These are phyloP conservation scores for Clarias laeviceps DNA, from an alignment of 2,797 vertebrate genomes.

Conservation along the genomic window DNA sequence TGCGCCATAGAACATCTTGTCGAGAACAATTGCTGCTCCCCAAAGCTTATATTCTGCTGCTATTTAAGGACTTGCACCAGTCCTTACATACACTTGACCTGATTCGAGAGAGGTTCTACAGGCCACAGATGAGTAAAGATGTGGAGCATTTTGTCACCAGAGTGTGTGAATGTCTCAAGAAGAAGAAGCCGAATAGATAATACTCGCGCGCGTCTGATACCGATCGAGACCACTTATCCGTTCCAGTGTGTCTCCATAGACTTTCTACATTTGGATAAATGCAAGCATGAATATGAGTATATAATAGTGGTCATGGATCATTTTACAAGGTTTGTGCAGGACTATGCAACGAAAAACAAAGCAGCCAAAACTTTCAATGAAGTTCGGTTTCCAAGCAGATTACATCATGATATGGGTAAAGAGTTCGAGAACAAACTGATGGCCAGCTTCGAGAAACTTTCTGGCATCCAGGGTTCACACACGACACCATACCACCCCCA, in stretches of 20 bases:
- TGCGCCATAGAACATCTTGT: not conserved
- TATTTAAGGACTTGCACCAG: slow-evolving; percentile 33
- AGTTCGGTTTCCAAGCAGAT: not conserved
- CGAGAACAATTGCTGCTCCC: slow-evolving; percentile 22
- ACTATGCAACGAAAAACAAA: not conserved
- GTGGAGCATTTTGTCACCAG: slow-evolving; percentile 1
- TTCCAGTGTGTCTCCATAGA: not conserved
- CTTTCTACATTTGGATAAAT: not conserved
- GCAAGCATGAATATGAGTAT: not conserved
- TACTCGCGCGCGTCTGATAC: not conserved
- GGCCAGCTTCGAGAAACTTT: not conserved
- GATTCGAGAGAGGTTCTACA: slow-evolving; percentile 22
- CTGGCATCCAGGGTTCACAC: not conserved
- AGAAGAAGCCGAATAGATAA: slow-evolving; percentile 10
- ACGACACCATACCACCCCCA: not conserved
- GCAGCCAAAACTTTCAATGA: not conserved
- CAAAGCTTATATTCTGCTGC: slow-evolving; percentile 4
- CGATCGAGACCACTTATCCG: not conserved
- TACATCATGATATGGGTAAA: not conserved
- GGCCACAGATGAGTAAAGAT: slow-evolving; percentile 18
- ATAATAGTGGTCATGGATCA: slow-evolving; percentile 1
- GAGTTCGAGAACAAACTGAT: not conserved
- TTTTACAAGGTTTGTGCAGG: not conserved
- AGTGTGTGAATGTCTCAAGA: slow-evolving; percentile 24
- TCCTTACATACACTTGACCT: slow-evolving; percentile 14